A percentile compares a stretch with the other conserved stretches of the same genome.
Evolutionary conservation across 2,113 vertebrate species (phyloP).

Genomic region (Pachypanchax playfairii): DNA sequence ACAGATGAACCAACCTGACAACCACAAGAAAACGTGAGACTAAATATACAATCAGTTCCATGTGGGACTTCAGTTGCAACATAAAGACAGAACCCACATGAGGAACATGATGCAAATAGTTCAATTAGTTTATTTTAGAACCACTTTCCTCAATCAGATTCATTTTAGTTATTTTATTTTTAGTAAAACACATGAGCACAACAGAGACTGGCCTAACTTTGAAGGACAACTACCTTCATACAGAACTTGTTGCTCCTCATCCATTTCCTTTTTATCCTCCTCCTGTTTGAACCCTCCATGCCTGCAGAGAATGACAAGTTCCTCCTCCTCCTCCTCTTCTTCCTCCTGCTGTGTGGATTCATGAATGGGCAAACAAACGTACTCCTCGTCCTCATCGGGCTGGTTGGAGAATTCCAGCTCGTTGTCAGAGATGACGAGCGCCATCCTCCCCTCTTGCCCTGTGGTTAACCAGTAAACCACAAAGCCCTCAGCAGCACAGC

Average conservation of each 20-base stretch:
- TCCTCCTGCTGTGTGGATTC: conserved; percentile 39
- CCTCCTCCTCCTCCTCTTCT: conserved; percentile 31
- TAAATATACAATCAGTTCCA: too few species aligned
- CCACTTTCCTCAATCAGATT: too few species aligned
- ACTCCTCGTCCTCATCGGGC: conserved; percentile 46
- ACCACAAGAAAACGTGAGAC: too few species aligned
- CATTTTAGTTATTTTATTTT: background rate
- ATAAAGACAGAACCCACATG: too few species aligned
- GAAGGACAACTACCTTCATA: conserved; percentile 60
- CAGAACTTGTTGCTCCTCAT: conserved; percentile 66
- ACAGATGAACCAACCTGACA: too few species aligned
- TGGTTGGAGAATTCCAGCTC: conserved; percentile 29
- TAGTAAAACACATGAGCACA: background rate
- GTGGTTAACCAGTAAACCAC: conserved; percentile 23
- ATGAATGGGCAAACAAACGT: conserved; percentile 27
- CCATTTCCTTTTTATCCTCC: conserved; percentile 46
- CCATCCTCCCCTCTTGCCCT: conserved; percentile 46
- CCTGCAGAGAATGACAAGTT: conserved; percentile 37
- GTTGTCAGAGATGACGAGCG: conserved; percentile 35
- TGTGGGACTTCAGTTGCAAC: too few species aligned
- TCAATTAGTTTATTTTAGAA: too few species aligned
- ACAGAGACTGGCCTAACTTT: background rate
- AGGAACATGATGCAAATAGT: too few species aligned
- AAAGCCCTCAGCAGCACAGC: conserved; percentile 11
- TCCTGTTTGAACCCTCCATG: conserved; percentile 19